A percentile compares a stretch with the other conserved stretches of the same genome.
Evolutionary conservation across 2,113 vertebrate species (phyloP).

Genomic region (Macrotis lagotis): DNA sequence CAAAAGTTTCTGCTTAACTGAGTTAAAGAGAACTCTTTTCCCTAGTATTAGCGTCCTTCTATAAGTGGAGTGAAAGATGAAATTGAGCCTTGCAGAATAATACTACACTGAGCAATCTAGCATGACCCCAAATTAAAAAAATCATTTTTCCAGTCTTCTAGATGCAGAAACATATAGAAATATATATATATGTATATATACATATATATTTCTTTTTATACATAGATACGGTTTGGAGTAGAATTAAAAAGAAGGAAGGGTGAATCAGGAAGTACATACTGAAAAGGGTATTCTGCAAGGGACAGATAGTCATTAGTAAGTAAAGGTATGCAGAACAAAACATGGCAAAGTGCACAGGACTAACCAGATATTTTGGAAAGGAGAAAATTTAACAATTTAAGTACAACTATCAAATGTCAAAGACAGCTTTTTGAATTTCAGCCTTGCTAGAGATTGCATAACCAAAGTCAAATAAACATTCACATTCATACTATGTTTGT

Average conservation of each 20-base stretch:
- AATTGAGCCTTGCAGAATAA: conserved; percentile 10
- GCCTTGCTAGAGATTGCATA: not conserved
- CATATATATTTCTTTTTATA: too few species aligned
- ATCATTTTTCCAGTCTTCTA: conserved; percentile 4
- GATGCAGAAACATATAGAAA: conserved; percentile 19
- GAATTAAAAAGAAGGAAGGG: not conserved
- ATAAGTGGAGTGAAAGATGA: not conserved
- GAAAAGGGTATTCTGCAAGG: conserved; percentile 10
- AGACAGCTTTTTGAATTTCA: not conserved
- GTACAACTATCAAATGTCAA: not conserved
- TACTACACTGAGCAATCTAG: conserved; percentile 10
- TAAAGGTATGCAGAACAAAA: not conserved
- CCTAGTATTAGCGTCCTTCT: not conserved
- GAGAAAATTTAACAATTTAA: conserved; percentile 31
- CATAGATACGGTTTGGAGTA: too few species aligned
- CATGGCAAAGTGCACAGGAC: not conserved
- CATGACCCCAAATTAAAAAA: conserved; percentile 13
- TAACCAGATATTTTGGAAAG: not conserved
- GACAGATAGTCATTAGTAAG: not conserved
- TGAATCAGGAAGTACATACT: conserved; percentile 29
- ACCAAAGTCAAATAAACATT: conserved; percentile 3
- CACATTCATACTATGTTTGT: not conserved
- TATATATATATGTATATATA: too few species aligned
- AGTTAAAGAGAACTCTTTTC: not conserved
- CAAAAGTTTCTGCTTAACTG: not conserved